phyloP scores from a whole-genome alignment of 1,140 invertebrate genomes.

The Euglossa dilemma region DNA sequence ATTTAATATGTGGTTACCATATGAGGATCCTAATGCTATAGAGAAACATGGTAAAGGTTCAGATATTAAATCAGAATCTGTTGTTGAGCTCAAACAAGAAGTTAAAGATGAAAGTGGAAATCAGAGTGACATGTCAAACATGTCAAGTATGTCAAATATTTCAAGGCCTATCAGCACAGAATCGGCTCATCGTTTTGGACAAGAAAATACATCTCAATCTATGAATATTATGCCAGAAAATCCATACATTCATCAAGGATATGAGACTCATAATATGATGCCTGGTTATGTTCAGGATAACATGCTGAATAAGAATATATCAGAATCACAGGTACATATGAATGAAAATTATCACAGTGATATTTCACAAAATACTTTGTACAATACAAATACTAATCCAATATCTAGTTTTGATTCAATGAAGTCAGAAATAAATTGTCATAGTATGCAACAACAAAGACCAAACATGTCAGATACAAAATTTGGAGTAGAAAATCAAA shows the following conservation, averaged over 20 bases:
- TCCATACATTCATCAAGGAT: constrained; percentile 70
- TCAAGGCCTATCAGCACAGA: constrained; percentile 71
- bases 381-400: constrained; percentile 53
- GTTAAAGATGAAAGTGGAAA: constrained; percentile 76
- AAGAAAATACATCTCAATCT: constrained; percentile 65
- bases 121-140: constrained; percentile 70
- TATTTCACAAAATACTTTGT: constrained; percentile 69
- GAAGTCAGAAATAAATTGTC: constrained; percentile 68
- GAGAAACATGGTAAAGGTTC: constrained; percentile 63
- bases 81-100: constrained; percentile 69
- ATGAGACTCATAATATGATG: constrained; percentile 67
- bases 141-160: constrained; percentile 70
- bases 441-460: constrained; percentile 53
- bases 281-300: constrained; percentile 68
- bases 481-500: constrained; percentile 65
- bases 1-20: constrained; percentile 97
- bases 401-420: constrained; percentile 64
- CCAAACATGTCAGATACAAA: constrained; percentile 54
- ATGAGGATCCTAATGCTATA: constrained; percentile 75
- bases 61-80: constrained; percentile 67
- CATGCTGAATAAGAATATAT: constrained; percentile 65
- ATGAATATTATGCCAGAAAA: constrained; percentile 67
- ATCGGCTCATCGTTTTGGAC: constrained; percentile 63
- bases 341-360: constrained; percentile 64
- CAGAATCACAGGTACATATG: constrained; percentile 58